phyloP scores from a whole-genome alignment of 2,113 vertebrate genomes.

The Sinosuthora webbiana region DNA sequence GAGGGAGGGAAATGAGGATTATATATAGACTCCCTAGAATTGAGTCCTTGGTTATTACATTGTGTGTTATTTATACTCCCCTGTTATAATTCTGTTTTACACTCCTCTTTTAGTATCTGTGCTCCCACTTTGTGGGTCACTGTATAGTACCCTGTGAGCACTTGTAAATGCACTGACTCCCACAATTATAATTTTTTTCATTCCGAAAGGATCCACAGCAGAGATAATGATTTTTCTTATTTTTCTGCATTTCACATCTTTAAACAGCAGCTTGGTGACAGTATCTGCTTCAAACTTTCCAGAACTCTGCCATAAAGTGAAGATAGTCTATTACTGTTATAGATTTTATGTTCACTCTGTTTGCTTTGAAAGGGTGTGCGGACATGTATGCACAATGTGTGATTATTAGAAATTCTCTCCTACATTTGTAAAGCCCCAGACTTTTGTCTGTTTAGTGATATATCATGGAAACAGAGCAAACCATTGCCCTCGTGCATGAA shows the following conservation, averaged over 20 bases:
- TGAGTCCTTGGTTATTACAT: not conserved
- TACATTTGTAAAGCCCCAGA: not conserved
- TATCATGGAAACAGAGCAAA: not conserved
- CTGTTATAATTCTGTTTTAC: not conserved
- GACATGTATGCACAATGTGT: not conserved
- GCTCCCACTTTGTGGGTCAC: not conserved
- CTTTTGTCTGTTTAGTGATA: not conserved
- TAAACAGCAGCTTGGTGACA: not conserved
- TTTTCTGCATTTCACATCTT: not conserved
- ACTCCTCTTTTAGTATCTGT: not conserved
- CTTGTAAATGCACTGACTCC: slow-evolving; percentile 3
- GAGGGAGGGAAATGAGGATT: not conserved
- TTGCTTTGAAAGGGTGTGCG: not conserved
- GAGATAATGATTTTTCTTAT: slow-evolving; percentile 16
- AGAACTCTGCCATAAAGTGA: not conserved
- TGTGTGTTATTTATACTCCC: slow-evolving; percentile 19
- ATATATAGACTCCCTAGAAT: slow-evolving; percentile 9
- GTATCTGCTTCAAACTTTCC: slow-evolving; percentile 17
- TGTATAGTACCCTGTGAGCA: not conserved
- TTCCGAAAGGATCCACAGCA: not conserved
- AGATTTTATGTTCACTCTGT: not conserved
- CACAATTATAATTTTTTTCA: not conserved
- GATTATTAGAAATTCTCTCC: slow-evolving; percentile 19
- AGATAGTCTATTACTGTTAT: not conserved
- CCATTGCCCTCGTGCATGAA: not conserved